phyloP scores from a whole-genome alignment of 1,140 invertebrate genomes.

The Heliconius congener region DNA sequence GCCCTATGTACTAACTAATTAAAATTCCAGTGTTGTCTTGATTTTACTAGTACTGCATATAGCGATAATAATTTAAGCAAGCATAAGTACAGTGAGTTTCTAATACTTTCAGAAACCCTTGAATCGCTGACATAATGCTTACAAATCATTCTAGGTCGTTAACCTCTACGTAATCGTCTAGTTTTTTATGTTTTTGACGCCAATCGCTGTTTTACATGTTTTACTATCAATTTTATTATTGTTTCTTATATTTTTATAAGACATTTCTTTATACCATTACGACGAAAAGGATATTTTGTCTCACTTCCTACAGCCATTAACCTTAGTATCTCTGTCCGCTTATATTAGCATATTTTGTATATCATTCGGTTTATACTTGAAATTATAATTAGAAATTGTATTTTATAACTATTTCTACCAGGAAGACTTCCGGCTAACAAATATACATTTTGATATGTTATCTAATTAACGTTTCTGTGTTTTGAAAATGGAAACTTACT shows the following conservation, averaged over 20 bases:
- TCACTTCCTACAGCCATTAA: not conserved
- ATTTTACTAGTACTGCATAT: constrained; percentile 48
- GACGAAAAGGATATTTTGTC: not conserved
- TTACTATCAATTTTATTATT: not conserved
- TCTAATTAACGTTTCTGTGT: not conserved
- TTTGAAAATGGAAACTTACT: not conserved
- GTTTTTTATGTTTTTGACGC: constrained; percentile 1
- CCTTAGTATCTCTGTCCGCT: not conserved
- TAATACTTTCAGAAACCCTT: constrained; percentile 19
- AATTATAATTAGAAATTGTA: not conserved
- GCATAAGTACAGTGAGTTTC: not conserved
- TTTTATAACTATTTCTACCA: not conserved
- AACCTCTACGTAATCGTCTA: constrained; percentile 15
- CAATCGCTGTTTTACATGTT: not conserved
- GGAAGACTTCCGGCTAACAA: not conserved
- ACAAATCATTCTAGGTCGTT: constrained; percentile 29
- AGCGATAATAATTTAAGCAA: constrained; percentile 25
- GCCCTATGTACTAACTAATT: constrained; percentile 45
- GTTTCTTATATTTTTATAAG: not conserved
- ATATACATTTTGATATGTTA: not conserved
- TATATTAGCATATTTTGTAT: constrained; percentile 8
- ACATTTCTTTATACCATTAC: not conserved
- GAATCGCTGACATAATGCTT: constrained; percentile 13
- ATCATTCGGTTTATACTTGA: not conserved
- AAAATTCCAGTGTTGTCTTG: constrained; percentile 54